Percentiles rank a stretch among this genome's conserved stretches.
These are phyloP conservation scores for Entomobrya proxima DNA, from an alignment of 2,888 invertebrate species.

Conservation along the genomic window DNA sequence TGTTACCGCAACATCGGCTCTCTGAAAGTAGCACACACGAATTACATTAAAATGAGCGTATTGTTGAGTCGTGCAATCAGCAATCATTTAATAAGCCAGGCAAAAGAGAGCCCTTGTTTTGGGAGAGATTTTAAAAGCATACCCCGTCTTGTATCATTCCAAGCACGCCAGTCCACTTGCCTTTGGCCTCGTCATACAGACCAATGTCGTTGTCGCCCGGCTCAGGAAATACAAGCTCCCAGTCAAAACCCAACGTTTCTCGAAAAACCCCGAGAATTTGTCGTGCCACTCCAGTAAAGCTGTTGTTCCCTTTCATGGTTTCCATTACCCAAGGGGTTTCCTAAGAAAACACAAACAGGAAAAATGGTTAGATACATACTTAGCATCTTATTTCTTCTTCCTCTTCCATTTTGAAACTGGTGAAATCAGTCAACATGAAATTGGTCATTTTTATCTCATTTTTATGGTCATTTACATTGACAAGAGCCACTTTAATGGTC, in stretches of 20 bases:
- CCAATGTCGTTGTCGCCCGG: constrained; percentile 81
- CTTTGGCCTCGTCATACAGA: constrained; percentile 76
- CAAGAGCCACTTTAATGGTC: constrained; percentile 68
- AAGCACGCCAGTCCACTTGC: constrained; percentile 81
- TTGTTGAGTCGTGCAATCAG: neutral
- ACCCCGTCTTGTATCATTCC: constrained; percentile 79
- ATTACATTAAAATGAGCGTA: neutral
- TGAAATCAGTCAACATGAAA: neutral
- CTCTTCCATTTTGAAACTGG: no score
- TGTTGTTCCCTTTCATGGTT: constrained; percentile 50
- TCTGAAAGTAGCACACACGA: constrained; percentile 78
- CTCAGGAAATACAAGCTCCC: constrained; percentile 82
- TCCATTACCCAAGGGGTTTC: constrained; percentile 72
- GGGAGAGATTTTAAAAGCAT: neutral
- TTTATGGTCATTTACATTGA: constrained; percentile 65
- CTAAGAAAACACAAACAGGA: constrained; percentile 36
- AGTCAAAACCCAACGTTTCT: constrained; percentile 85
- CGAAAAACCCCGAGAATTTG: constrained; percentile 84
- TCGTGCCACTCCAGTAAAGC: constrained; percentile 83
- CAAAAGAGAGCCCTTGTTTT: neutral
- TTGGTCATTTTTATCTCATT: neutral
- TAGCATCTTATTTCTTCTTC: neutral
- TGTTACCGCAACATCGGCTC: constrained; percentile 87
- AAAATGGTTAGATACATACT: neutral
- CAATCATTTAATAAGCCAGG: neutral